These are phyloP conservation scores for Thalassophryne amazonica DNA, from an alignment of 2,797 vertebrate species.

Conservation along the genomic window DNA sequence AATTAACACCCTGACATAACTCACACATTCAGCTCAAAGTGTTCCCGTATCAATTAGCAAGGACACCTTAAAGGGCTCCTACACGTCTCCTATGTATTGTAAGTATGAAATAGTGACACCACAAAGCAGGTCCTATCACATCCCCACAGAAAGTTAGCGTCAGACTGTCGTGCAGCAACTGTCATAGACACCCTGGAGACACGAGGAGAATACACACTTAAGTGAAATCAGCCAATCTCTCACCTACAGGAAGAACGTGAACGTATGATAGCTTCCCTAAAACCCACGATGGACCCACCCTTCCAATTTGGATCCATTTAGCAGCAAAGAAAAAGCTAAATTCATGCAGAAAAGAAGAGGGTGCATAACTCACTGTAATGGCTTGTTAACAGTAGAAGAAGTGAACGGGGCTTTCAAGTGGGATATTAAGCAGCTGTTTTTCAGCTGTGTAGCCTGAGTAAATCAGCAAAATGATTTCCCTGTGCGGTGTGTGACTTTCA, in stretches of 20 bases:
- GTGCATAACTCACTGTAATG: conserved; percentile 90
- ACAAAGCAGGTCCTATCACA: conserved; percentile 18
- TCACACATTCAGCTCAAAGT: conserved; percentile 24
- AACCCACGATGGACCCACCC: conserved; percentile 66
- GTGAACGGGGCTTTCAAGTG: conserved; percentile 88
- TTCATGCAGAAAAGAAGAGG: conserved; percentile 81
- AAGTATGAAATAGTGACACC: conserved; percentile 48
- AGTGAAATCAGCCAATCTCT: conserved; percentile 46
- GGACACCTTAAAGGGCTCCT: conserved; percentile 41
- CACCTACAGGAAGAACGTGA: conserved; percentile 27
- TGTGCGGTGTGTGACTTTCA: conserved; percentile 84
- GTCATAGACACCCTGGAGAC: conserved; percentile 37
- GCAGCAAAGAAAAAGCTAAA: conserved; percentile 73
- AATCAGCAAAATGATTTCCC: conserved; percentile 92
- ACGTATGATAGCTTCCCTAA: conserved; percentile 20
- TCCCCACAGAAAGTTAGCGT: conserved; percentile 12
- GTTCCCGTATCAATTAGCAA: conserved; percentile 43
- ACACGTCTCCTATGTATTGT: conserved; percentile 41
- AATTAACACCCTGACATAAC: conserved; percentile 59
- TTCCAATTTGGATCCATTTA: conserved; percentile 80
- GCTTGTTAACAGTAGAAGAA: conserved; percentile 93
- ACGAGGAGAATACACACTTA: conserved; percentile 25
- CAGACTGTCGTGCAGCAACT: conserved; percentile 27
- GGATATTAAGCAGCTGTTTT: conserved; percentile 95
- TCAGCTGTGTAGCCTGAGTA: conserved; percentile 85